Conservation (phyloP, 2,113 vertebrate species). For the Gadus chalcogrammus region DNA sequence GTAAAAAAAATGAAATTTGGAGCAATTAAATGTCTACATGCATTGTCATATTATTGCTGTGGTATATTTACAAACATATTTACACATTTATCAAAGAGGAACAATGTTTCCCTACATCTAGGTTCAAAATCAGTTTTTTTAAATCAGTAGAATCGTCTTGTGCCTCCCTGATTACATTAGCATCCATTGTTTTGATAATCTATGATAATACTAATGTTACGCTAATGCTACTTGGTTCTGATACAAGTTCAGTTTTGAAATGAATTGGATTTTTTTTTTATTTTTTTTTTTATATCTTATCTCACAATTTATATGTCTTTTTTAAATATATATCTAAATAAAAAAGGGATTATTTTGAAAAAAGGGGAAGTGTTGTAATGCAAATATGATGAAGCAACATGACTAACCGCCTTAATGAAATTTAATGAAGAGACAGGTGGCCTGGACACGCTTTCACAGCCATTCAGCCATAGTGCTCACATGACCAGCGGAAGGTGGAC, state of each 20-base stretch:
- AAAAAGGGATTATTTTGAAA: no score
- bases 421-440: constrained; percentile 59
- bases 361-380: constrained; percentile 13
- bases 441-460: constrained; percentile 24
- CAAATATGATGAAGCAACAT: constrained; percentile 16
- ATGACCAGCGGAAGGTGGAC: constrained; percentile 55
- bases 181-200: constrained; percentile 28
- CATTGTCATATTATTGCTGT: constrained; percentile 82
- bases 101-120: constrained; percentile 66
- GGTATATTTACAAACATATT: constrained; percentile 78
- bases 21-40: constrained; percentile 76
- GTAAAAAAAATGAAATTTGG: constrained; percentile 50
- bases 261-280: not conserved
- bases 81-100: constrained; percentile 78
- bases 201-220: constrained; percentile 23
- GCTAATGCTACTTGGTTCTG: constrained; percentile 5
- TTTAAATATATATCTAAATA: not conserved
- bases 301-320: not conserved
- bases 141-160: constrained; percentile 8
- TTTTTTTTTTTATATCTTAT: constrained; percentile 14
- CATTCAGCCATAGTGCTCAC: constrained; percentile 27
- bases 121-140: constrained; percentile 17
- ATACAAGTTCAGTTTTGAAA: not conserved
- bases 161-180: constrained; percentile 26
- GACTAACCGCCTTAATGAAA: constrained; percentile 35